Conservation (phyloP, 2,888 invertebrate genomes). For the Dione juno region DNA sequence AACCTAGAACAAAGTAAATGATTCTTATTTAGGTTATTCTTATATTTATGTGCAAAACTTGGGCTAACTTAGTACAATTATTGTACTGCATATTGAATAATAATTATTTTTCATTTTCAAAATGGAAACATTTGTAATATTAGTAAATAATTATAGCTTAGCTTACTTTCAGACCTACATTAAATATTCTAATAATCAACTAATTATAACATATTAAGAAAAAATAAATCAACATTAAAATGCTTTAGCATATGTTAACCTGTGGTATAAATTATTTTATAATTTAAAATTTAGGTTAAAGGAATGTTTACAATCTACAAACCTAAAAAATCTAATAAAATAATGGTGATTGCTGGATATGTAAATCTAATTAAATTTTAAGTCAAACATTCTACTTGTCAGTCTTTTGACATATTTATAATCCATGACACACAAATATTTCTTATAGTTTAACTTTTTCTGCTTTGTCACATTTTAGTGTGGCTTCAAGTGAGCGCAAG, state of each 20-base stretch:
- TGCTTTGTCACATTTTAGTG: conserved; percentile 79
- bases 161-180: conserved; percentile 5
- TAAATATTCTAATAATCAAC: neutral
- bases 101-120: conserved; percentile 39
- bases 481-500: conserved; percentile 80
- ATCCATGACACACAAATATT: conserved; percentile 49
- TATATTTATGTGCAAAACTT: conserved; percentile 42
- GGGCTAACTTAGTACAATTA: conserved; percentile 48
- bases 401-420: conserved; percentile 53
- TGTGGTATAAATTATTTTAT: conserved; percentile 29
- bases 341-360: conserved; percentile 42
- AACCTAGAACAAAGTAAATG: conserved; percentile 20
- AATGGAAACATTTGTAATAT: neutral
- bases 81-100: conserved; percentile 61
- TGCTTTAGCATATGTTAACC: conserved; percentile 34
- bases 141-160: neutral
- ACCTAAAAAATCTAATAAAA: conserved; percentile 24
- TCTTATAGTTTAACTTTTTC: conserved; percentile 46
- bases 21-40: conserved; percentile 30
- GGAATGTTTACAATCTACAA: conserved; percentile 45
- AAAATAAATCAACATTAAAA: conserved; percentile 34
- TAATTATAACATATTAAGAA: conserved; percentile 5
- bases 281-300: conserved; percentile 35
- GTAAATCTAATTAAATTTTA: conserved; percentile 41
- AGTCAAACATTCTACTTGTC: conserved; percentile 49